Evolutionary conservation across 2,113 vertebrate genomes (phyloP).

Genomic region (Nesogale talazaci): DNA sequence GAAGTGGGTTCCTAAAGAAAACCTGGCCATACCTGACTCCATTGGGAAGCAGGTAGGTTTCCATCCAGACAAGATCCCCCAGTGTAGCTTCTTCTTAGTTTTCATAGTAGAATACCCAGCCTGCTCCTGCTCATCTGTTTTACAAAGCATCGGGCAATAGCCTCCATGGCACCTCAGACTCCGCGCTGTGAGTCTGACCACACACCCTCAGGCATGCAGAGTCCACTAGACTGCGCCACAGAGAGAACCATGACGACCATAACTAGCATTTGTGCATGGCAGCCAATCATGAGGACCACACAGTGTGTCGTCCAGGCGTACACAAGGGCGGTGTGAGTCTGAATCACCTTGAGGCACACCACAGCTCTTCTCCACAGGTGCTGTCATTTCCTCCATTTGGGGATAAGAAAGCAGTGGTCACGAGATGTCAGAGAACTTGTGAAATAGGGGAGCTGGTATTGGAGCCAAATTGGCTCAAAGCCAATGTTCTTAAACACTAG

Average conservation of each 20-base stretch:
- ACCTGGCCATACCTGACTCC: background rate
- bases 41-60: background rate
- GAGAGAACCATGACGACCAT: background rate
- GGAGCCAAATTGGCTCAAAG: background rate
- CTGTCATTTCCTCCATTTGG: background rate
- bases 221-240: background rate
- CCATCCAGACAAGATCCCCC: background rate
- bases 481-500: background rate
- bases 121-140: background rate
- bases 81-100: background rate
- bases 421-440: background rate
- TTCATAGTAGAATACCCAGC: background rate
- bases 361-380: background rate
- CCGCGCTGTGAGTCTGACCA: background rate
- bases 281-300: too few species aligned
- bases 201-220: background rate
- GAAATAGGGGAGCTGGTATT: background rate
- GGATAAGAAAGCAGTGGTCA: background rate
- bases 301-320: too few species aligned
- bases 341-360: too few species aligned
- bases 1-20: conserved; percentile 12
- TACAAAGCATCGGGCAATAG: background rate
- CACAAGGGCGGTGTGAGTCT: too few species aligned
- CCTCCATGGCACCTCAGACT: background rate
- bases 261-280: background rate